Conservation (phyloP, 2,888 invertebrate species). For the Hyalella azteca region DNA sequence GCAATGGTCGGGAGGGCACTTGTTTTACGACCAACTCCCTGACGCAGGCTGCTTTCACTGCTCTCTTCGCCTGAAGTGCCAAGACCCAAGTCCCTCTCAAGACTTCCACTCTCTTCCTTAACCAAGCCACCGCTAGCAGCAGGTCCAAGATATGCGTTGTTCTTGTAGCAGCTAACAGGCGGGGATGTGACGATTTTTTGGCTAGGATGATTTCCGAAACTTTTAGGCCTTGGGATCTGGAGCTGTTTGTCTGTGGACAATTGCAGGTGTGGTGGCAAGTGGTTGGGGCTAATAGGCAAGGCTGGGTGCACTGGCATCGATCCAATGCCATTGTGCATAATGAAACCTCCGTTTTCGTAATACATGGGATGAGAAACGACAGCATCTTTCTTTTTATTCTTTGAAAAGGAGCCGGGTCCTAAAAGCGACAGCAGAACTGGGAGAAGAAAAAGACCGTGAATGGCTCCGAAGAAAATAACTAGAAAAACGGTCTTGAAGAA, state of each 20-base stretch:
- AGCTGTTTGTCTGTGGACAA: conserved; percentile 19
- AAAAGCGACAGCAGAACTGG: conserved; percentile 85
- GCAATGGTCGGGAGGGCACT: conserved; percentile 54
- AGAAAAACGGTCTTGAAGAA: conserved; percentile 76
- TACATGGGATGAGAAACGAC: conserved; percentile 8
- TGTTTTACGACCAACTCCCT: conserved; percentile 61
- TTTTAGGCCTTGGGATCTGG: conserved; percentile 41
- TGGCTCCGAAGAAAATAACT: conserved; percentile 90
- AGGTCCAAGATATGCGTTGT: conserved; percentile 68
- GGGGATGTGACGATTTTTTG: conserved; percentile 2
- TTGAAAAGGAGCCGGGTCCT: conserved; percentile 73
- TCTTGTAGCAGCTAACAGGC: background rate
- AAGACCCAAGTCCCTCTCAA: conserved; percentile 75
- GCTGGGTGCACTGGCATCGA: background rate
- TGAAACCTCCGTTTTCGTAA: background rate
- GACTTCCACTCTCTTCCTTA: conserved; percentile 53
- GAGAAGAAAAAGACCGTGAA: conserved; percentile 88
- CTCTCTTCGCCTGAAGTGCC: conserved; percentile 86
- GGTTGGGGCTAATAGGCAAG: background rate
- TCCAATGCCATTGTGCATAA: conserved; percentile 12
- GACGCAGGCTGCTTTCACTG: conserved; percentile 79
- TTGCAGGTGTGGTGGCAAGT: background rate
- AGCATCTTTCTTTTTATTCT: conserved; percentile 19
- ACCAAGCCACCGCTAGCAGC: conserved; percentile 18
- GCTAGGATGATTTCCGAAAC: background rate